Base-by-base conservation (phyloP, 2,888 invertebrate species). In the Tiliacea citrago region DNA sequence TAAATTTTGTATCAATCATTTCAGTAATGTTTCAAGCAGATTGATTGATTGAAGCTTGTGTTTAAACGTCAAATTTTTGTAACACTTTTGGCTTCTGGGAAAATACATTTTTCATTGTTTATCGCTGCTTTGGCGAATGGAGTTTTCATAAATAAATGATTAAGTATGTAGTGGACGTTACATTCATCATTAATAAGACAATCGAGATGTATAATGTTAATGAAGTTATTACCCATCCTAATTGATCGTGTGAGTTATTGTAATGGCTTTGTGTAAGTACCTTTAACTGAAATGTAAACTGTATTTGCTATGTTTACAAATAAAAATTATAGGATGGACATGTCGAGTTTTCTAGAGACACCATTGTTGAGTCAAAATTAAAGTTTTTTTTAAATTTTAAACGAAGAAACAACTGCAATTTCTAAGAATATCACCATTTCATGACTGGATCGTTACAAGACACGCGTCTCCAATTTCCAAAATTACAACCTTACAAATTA, bases 1-100 rank as follows among this genome's bases (percentile, higher is more conserved):
- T 72, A 55, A 55, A 63, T 68, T 63, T 39, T 45, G 24, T 60
- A 77, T 80, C 66, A 77, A 77, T 67, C 58, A 55, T 76, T 58
- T 47, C 29, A n/a, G 74, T 67, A 13, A 58, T 35, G 42, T 18
- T 80, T 42, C 49, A 39, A 51, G 49, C n/a, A 65, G 69, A 61
- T 81, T 76, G 75, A 79, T 81, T 49, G 63, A 60, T 63, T 74
- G 57, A 68, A 51, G 61, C 35, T 10, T 60, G 55, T 55, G 35
- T 53, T 62, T 53, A 42, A 63, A 79, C 57, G 62, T 49, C 57
- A 35, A 51, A 71, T 77, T 71, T 63, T 63, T 51, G 24, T 77
- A 58, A 58, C 24, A 63, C 39, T 67, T 75, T 79, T 60, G 21
- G 12, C 7, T 39, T 53, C 9, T 35, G 35, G n/a, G 18, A 60